A percentile compares a stretch with the other conserved stretches of the same genome.
Evolutionary conservation across 2,113 vertebrate species (phyloP).

Genomic region (Paradoxurus hermaphroditus): DNA sequence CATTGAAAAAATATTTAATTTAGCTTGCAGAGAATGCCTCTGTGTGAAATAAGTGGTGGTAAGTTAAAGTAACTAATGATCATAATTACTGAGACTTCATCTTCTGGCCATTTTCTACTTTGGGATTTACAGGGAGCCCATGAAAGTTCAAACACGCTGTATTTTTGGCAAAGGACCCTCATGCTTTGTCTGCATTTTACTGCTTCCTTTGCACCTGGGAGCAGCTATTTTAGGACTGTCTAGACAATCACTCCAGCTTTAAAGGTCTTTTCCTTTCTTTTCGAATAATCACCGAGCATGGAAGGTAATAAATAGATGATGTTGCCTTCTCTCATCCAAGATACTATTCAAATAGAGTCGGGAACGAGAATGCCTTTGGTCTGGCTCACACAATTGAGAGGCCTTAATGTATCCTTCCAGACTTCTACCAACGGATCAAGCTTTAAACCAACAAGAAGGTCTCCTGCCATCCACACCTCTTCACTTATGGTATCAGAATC

Average conservation of each 20-base stretch:
- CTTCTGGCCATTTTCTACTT: slow-evolving; percentile 26
- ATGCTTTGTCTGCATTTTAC: slow-evolving; percentile 72
- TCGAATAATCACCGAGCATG: slow-evolving; percentile 39
- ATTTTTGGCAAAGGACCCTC: slow-evolving; percentile 65
- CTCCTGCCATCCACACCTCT: background rate
- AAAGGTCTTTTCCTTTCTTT: slow-evolving; percentile 75
- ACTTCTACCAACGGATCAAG: background rate
- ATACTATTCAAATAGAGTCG: slow-evolving; percentile 11
- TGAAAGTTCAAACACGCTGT: slow-evolving; percentile 29
- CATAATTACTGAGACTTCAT: background rate
- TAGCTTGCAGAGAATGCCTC: background rate
- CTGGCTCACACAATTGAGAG: background rate
- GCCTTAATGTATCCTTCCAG: background rate
- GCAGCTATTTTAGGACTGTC: slow-evolving; percentile 73
- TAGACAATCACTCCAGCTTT: slow-evolving; percentile 72
- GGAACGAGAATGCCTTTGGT: background rate
- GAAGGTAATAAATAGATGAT: slow-evolving; percentile 57
- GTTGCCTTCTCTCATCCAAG: slow-evolving; percentile 27
- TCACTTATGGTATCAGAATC: background rate
- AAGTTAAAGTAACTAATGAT: background rate
- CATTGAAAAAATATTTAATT: background rate
- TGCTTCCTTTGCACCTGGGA: slow-evolving; percentile 74
- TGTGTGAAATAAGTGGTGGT: background rate
- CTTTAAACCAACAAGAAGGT: background rate
- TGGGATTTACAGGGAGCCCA: background rate